phyloP scores from a whole-genome alignment of 2,797 vertebrate species.

The Peromyscus melanophrys region DNA sequence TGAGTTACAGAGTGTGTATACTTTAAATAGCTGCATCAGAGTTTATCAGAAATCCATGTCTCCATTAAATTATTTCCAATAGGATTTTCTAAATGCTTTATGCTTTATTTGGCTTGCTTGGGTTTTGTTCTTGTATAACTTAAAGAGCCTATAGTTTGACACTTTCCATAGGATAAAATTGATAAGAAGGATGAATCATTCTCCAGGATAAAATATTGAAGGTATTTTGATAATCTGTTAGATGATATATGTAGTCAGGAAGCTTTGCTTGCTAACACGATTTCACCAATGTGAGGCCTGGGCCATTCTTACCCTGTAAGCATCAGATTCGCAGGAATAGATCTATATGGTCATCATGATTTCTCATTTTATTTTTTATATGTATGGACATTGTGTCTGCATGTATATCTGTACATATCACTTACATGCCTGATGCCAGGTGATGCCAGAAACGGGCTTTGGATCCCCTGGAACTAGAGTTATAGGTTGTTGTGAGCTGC shows the following conservation, averaged over 20 bases:
- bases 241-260: neutral
- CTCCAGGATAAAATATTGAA: neutral
- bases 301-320: neutral
- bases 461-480: neutral
- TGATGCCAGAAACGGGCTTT: neutral
- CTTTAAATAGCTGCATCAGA: constrained; percentile 21
- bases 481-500: neutral
- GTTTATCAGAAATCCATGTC: constrained; percentile 29
- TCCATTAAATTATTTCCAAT: constrained; percentile 47
- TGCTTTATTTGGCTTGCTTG: neutral
- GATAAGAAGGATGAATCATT: neutral
- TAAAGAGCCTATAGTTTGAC: constrained; percentile 3
- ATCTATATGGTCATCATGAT: neutral
- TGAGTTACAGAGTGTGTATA: neutral
- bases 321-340: neutral
- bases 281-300: too few relatives aligned
- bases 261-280: neutral
- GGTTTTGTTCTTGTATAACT: neutral
- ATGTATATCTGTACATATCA: neutral
- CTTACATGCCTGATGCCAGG: neutral
- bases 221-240: neutral
- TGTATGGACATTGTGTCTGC: neutral
- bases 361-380: neutral
- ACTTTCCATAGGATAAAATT: constrained; percentile 11
- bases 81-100: constrained; percentile 19